Conservation (phyloP, 2,113 vertebrate species). For the Balaeniceps rex region DNA sequence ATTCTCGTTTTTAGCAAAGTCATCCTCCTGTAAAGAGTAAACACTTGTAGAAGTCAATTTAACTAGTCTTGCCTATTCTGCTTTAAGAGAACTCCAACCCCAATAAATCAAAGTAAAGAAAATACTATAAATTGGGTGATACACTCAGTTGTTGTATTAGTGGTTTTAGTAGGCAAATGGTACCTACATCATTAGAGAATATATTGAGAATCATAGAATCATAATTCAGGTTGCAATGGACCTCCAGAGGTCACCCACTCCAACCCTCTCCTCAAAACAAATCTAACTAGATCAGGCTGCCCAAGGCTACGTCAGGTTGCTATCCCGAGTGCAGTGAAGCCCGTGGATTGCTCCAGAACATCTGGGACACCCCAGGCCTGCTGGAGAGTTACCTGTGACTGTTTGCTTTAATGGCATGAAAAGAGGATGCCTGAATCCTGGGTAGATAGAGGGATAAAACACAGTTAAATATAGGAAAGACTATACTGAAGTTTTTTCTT, state of each 20-base stretch:
- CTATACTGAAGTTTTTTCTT: not conserved
- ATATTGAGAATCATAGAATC: not conserved
- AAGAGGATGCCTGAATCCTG: not conserved
- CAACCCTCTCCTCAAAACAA: not conserved
- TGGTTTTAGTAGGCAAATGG: constrained; percentile 21
- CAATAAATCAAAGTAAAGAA: not conserved
- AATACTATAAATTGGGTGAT: not conserved
- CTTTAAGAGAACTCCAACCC: not conserved
- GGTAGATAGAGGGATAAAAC: not conserved
- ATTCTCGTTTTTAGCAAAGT: not conserved
- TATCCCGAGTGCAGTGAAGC: not conserved
- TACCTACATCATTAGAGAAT: not conserved
- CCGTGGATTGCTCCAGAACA: not conserved
- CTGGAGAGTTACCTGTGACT: not conserved
- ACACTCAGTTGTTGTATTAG: not conserved
- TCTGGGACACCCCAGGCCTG: not conserved
- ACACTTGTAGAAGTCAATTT: not conserved
- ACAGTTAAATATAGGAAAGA: not conserved
- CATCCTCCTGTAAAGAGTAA: not conserved
- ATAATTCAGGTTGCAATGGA: not conserved
- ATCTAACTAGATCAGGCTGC: not conserved
- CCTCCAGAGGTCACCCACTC: not conserved
- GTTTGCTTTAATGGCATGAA: not conserved
- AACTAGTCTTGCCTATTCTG: not conserved
- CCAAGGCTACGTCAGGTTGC: not conserved